These are phyloP conservation scores for Mastacembelus armatus DNA, from an alignment of 2,797 vertebrate species.

Conservation along the genomic window DNA sequence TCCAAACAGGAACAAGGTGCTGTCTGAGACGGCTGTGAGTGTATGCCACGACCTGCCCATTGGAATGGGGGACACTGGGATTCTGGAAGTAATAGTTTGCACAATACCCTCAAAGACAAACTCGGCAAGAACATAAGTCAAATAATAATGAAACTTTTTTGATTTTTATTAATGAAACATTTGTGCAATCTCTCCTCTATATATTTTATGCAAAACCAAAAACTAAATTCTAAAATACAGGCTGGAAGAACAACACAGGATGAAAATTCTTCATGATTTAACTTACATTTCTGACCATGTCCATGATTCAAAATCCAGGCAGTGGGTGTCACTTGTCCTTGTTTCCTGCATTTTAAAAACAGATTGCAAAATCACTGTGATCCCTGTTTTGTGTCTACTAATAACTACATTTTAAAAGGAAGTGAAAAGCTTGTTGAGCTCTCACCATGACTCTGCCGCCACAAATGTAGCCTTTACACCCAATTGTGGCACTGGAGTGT, in stretches of 20 bases:
- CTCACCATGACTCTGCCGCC: constrained; percentile 94
- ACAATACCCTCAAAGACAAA: neutral
- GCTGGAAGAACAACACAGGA: neutral
- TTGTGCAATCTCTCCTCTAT: too few species aligned
- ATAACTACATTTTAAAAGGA: too few species aligned
- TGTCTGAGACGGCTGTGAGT: constrained; percentile 88
- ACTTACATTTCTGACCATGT: constrained; percentile 93
- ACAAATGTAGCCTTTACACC: constrained; percentile 90
- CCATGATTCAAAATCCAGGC: constrained; percentile 91
- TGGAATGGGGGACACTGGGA: constrained; percentile 75
- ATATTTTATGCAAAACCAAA: neutral
- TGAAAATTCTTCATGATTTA: neutral
- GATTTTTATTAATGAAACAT: too few species aligned
- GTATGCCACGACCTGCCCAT: constrained; percentile 95
- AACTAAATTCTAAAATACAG: neutral
- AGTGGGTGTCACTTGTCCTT: constrained; percentile 92
- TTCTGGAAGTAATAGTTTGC: constrained; percentile 59
- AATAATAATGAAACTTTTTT: too few species aligned
- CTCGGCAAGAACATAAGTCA: neutral
- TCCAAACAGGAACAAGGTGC: constrained; percentile 92
- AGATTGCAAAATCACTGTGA: neutral
- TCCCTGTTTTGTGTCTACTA: too few species aligned
- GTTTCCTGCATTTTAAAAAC: constrained; percentile 87
- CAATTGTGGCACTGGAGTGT: constrained; percentile 88
- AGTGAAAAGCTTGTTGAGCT: constrained; percentile 14